Evolutionary conservation across 2,888 invertebrate species (phyloP).

Genomic region (Agrotis clavis): DNA sequence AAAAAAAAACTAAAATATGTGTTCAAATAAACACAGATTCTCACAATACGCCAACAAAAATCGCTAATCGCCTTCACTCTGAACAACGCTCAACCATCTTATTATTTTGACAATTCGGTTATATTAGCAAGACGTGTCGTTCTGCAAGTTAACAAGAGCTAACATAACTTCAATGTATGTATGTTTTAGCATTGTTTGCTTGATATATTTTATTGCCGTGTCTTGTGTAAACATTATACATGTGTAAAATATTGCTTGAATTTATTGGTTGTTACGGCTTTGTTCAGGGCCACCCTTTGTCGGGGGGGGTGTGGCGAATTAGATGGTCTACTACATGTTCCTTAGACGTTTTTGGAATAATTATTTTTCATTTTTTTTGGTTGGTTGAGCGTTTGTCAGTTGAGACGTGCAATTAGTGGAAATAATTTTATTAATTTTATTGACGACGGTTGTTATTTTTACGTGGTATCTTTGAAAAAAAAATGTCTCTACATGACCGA

Average conservation of each 20-base stretch:
- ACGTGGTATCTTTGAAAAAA: no score
- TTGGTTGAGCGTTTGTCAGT: neutral
- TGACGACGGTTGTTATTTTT: neutral
- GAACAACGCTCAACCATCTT: slow-evolving; percentile 66
- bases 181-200: slow-evolving; percentile 87
- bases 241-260: slow-evolving; percentile 88
- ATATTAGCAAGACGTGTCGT: slow-evolving; percentile 83
- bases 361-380: slow-evolving; percentile 40
- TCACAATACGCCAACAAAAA: slow-evolving; percentile 18
- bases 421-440: neutral
- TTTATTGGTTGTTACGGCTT: slow-evolving; percentile 87
- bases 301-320: slow-evolving; percentile 69
- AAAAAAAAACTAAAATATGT: neutral
- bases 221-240: slow-evolving; percentile 86
- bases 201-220: slow-evolving; percentile 88
- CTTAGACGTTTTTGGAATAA: slow-evolving; percentile 58
- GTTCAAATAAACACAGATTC: neutral
- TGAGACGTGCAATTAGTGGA: neutral
- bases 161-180: slow-evolving; percentile 79
- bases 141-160: slow-evolving; percentile 81
- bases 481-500: neutral
- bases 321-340: slow-evolving; percentile 51
- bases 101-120: slow-evolving; percentile 88
- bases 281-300: slow-evolving; percentile 78
- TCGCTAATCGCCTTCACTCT: slow-evolving; percentile 68